A percentile compares a stretch with the other conserved stretches of the same genome.
These are phyloP conservation scores for Pelodiscus sinensis DNA, from an alignment of 2,113 vertebrate species.

Conservation along the genomic window DNA sequence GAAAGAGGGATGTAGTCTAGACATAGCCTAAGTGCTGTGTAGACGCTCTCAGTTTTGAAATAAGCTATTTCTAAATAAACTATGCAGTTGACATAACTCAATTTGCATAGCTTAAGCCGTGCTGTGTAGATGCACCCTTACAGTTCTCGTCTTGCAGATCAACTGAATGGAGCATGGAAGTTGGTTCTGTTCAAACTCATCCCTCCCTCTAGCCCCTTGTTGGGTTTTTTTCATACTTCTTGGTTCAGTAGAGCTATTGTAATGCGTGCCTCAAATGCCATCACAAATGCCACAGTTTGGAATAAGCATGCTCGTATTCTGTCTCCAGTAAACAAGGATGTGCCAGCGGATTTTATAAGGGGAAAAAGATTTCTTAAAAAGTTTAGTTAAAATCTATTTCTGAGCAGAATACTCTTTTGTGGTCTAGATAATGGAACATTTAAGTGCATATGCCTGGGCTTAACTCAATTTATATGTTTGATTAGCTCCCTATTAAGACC, in stretches of 20 bases:
- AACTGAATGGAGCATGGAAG: neutral
- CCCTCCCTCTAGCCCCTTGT: neutral
- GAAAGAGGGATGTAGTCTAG: too few relatives aligned
- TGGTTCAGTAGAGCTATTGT: neutral
- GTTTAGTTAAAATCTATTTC: neutral
- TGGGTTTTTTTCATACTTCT: neutral
- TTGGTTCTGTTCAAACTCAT: neutral
- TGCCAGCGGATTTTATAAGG: neutral
- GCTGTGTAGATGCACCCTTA: neutral
- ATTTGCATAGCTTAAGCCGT: too few relatives aligned
- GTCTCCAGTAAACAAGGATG: neutral
- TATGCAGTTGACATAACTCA: too few relatives aligned
- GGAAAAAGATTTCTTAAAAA: neutral
- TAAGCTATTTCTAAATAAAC: too few relatives aligned
- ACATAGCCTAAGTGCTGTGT: too few relatives aligned
- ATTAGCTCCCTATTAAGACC: conserved; percentile 62
- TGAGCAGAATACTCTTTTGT: neutral
- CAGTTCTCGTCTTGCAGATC: neutral
- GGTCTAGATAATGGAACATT: conserved; percentile 17
- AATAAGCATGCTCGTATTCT: neutral
- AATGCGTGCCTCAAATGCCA: neutral
- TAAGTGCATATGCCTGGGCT: conserved; percentile 50
- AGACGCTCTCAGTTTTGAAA: too few relatives aligned
- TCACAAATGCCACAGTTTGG: neutral
- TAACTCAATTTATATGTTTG: conserved; percentile 38